Evolutionary conservation across 92 coral and sea anemone species (phyloP).

Genomic region (Palythoa caribaeorum): DNA sequence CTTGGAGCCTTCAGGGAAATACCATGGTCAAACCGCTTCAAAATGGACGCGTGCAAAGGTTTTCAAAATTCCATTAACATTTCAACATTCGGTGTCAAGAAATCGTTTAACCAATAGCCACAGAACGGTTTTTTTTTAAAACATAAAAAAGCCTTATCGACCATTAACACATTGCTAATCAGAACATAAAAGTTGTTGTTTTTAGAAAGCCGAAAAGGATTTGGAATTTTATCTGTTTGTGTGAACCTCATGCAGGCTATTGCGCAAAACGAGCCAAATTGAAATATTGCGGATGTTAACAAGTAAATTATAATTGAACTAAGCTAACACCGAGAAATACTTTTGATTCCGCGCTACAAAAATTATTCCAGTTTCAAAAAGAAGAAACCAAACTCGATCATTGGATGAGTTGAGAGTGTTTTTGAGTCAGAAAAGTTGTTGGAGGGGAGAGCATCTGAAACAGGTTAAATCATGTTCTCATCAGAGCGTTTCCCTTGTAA

Average conservation of each 20-base stretch:
- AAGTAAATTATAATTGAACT: not conserved
- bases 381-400: not conserved
- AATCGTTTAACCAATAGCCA: not conserved
- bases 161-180: slow-evolving; percentile 18
- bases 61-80: slow-evolving; percentile 33
- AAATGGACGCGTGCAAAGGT: slow-evolving; percentile 40
- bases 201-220: slow-evolving; percentile 22
- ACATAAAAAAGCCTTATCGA: slow-evolving; percentile 25
- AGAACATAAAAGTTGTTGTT: slow-evolving; percentile 13
- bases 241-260: not conserved
- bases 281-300: not conserved
- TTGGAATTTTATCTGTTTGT: not conserved
- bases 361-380: not conserved
- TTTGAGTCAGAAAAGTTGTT: not conserved
- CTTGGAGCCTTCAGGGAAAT: slow-evolving; percentile 45
- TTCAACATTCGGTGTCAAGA: slow-evolving; percentile 4
- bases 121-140: not conserved
- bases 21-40: slow-evolving; percentile 23
- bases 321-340: not conserved
- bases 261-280: not conserved
- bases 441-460: not conserved
- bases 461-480: not conserved
- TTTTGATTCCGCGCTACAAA: not conserved
- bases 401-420: not conserved
- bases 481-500: not conserved